phyloP scores from a whole-genome alignment of 2,888 invertebrate genomes.

The Tenthredo amoena region DNA sequence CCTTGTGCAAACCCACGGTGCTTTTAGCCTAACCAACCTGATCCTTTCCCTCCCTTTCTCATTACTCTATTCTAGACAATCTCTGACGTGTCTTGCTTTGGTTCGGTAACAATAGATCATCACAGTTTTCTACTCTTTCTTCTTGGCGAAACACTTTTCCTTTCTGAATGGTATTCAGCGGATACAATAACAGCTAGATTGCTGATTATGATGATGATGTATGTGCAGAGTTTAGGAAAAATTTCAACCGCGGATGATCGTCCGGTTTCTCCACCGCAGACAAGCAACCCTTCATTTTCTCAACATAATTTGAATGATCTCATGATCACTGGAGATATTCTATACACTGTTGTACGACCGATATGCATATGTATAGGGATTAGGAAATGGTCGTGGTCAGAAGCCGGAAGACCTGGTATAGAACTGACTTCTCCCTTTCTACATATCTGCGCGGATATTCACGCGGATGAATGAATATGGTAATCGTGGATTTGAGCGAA shows the following conservation, averaged over 20 bases:
- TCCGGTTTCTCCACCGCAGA: neutral
- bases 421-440: constrained; percentile 34
- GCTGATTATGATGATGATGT: neutral
- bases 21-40: constrained; percentile 3
- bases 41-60: neutral
- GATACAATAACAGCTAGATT: neutral
- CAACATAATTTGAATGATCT: neutral
- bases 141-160: neutral
- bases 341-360: neutral
- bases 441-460: neutral
- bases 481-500: constrained; percentile 62
- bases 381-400: constrained; percentile 68
- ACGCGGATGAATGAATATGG: constrained; percentile 69
- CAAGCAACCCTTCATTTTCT: neutral
- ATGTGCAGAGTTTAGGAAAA: neutral
- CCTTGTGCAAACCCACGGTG: neutral
- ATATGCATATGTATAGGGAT: constrained; percentile 70
- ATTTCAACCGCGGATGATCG: neutral
- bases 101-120: neutral
- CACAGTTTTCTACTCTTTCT: neutral
- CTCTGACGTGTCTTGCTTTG: neutral
- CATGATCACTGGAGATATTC: constrained; percentile 5
- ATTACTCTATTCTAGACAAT: neutral
- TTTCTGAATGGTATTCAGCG: neutral
- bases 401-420: constrained; percentile 71